A percentile compares a stretch with the other conserved stretches of the same genome.
Evolutionary conservation across 2,797 vertebrate genomes (phyloP).

Genomic region (Anguilla obscura): DNA sequence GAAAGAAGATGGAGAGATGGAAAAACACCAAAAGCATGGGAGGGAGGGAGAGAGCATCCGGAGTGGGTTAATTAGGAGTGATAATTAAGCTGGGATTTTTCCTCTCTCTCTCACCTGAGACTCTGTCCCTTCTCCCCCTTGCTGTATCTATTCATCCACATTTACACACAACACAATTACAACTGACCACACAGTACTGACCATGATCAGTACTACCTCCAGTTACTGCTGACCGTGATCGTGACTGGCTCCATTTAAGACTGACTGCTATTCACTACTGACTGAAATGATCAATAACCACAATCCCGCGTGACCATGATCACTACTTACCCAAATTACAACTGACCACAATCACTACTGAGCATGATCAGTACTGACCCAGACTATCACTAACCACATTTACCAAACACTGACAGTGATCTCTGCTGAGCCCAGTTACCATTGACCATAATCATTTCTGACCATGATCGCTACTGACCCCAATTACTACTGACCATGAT

Average conservation of each 20-base stretch:
- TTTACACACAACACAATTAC: not conserved
- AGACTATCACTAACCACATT: not conserved
- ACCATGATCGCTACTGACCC: not conserved
- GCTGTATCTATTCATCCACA: conserved; percentile 1
- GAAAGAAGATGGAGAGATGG: conserved; percentile 52
- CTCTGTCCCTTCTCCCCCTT: conserved; percentile 51
- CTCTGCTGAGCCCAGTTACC: conserved; percentile 4
- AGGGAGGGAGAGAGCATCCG: conserved; percentile 52
- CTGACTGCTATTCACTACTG: conserved; percentile 17
- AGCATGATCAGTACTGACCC: conserved; percentile 3
- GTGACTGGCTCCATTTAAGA: conserved; percentile 15
- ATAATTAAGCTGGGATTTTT: conserved; percentile 73
- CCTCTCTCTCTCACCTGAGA: conserved; percentile 68
- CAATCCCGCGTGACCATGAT: too few species aligned
- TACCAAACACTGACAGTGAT: conserved; percentile 36
- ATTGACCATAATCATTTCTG: not conserved
- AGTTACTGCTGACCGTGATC: not conserved
- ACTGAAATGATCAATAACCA: conserved; percentile 13
- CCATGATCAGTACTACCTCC: conserved; percentile 34
- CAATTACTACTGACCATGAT: conserved; percentile 37
- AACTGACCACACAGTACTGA: conserved; percentile 7
- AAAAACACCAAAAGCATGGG: conserved; percentile 59
- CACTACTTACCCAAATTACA: not conserved
- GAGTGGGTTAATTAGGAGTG: conserved; percentile 76
- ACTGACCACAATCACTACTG: conserved; percentile 1